Evolutionary conservation across 1,140 invertebrate species (phyloP), one percentile per base, ranked within the genome.

Genomic region (Leucophenga varia): DNA sequence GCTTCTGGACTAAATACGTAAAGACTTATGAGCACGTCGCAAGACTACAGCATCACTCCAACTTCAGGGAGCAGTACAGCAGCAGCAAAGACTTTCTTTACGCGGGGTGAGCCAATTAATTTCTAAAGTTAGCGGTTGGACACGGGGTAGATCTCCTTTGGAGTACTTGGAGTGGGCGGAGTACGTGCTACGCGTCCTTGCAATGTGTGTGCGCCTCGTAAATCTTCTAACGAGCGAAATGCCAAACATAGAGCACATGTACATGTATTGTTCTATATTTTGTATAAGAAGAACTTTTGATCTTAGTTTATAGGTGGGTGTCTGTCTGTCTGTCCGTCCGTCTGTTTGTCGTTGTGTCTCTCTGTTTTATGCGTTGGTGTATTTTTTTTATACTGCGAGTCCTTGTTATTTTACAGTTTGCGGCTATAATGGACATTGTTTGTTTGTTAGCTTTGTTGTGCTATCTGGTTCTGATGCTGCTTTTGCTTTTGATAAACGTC

Each of bases 21-120:
- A 67, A 54, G 54, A 67, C 60, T 64, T 64, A 64, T 64, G 61
- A 64, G 61, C 60, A 57, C 56, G 64, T 25, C 10, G 22, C 22
- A 25, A 10, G 22, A 25, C 22, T 25, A 6, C 22, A 34, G 59
- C 59, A 54, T 59, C 54, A 63, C 63, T 65, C 63, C 67, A n/a
- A n/a, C n/a, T n/a, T n/a, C n/a, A n/a, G n/a, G n/a, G n/a, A n/a
- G n/a, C n/a, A n/a, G n/a, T n/a, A n/a, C n/a, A n/a, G n/a, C n/a
- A n/a, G n/a, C n/a, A n/a, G n/a, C n/a, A n/a, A n/a, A 55, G 63
- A 65, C 67, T 67, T 34, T 68, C 63, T 68, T 67, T n/a, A n/a
- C n/a, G n/a, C n/a, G n/a, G 67, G 64, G 68, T 68, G 63, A 59
- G 64, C 63, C 63, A 67, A 67, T 67, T 67, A 67, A 67, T 67